Percentiles rank a stretch among this genome's conserved stretches.
phyloP scores from a whole-genome alignment of 2,888 invertebrate species.

The Oeneis ivallda region DNA sequence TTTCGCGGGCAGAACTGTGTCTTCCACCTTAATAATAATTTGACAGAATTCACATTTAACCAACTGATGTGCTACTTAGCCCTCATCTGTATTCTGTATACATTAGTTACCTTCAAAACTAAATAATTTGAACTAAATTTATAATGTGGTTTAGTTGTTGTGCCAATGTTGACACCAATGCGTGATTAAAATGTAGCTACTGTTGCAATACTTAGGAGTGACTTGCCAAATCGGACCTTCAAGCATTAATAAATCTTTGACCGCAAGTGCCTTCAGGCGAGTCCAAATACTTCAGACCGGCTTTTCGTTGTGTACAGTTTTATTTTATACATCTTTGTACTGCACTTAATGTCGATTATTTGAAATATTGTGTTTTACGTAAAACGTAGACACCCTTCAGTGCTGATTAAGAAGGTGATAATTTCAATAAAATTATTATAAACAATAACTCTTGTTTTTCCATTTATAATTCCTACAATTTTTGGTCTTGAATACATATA shows the following conservation, averaged over 20 bases:
- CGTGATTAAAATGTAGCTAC: conserved; percentile 1
- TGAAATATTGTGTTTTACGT: conserved; percentile 78
- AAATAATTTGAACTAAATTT: background rate
- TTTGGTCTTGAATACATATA: too few species aligned
- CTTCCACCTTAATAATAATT: too few species aligned
- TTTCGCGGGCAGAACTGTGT: too few species aligned
- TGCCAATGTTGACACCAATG: background rate
- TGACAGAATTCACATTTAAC: too few species aligned
- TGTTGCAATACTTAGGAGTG: conserved; percentile 37
- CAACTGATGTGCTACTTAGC: too few species aligned
- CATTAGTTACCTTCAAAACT: background rate
- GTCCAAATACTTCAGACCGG: conserved; percentile 64
- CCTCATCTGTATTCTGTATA: background rate
- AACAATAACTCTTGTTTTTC: conserved; percentile 51
- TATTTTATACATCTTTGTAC: conserved; percentile 42
- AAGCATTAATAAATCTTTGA: conserved; percentile 61
- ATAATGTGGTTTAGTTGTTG: background rate
- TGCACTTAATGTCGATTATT: conserved; percentile 57
- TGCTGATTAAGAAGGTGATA: conserved; percentile 77
- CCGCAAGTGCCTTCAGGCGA: conserved; percentile 78
- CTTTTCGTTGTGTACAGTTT: conserved; percentile 41
- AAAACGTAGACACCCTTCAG: conserved; percentile 78
- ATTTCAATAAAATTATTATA: conserved; percentile 75
- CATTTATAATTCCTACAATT: conserved; percentile 9
- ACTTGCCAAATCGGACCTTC: conserved; percentile 64